phyloP scores from a whole-genome alignment of 2,113 vertebrate genomes.

The Oenanthe oenanthe region DNA sequence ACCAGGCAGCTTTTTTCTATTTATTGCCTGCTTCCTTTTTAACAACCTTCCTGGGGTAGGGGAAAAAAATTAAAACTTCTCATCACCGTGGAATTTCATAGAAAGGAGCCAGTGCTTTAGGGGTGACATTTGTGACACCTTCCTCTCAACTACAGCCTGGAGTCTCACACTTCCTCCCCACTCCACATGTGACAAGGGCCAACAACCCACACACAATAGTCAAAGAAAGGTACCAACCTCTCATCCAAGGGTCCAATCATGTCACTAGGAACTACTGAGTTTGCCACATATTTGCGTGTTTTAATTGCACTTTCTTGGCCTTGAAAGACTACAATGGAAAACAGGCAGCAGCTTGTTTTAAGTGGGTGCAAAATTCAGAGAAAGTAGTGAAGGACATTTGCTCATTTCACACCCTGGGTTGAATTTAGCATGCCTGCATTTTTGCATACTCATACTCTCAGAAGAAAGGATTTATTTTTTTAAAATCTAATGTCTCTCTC shows the following conservation, averaged over 20 bases:
- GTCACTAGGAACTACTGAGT: neutral
- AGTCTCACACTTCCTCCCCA: neutral
- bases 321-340: neutral
- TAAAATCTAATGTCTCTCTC: neutral
- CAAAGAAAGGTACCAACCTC: neutral
- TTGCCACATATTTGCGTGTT: neutral
- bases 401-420: neutral
- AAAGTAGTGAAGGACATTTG: neutral
- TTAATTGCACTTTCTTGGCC: neutral
- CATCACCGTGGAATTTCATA: neutral
- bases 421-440: neutral
- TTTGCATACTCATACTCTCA: neutral
- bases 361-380: neutral
- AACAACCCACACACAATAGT: neutral
- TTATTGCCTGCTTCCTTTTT: neutral
- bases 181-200: fast-evolving
- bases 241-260: neutral
- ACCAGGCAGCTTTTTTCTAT: neutral
- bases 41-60: neutral
- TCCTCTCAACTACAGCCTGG: neutral
- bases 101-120: neutral
- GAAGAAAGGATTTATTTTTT: neutral
- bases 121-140: neutral
- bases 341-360: neutral
- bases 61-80: neutral